Conservation (phyloP, 2,113 vertebrate species). For the Pelobates fuscus region DNA sequence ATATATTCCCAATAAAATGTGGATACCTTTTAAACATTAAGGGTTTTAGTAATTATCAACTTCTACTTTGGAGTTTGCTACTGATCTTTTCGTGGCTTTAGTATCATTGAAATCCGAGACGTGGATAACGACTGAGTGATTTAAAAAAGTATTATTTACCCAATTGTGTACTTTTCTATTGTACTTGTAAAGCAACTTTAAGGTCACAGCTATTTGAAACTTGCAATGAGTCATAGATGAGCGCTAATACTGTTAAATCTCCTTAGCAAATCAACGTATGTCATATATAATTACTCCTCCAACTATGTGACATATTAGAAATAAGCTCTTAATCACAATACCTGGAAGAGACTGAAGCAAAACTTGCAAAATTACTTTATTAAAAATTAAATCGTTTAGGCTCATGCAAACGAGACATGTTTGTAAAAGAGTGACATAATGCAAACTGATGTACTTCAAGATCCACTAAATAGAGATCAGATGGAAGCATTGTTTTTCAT, state of each 20-base stretch:
- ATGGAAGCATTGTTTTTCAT: no score
- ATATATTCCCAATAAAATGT: no score
- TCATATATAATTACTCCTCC: constrained; percentile 1
- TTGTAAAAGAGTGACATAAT: neutral
- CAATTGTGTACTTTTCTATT: constrained; percentile 9
- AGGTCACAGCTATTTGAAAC: neutral
- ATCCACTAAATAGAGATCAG: no score
- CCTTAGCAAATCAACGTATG: neutral
- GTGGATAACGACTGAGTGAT: neutral
- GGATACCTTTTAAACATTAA: no score
- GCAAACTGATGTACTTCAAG: no score
- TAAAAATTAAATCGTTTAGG: neutral
- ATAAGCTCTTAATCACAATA: constrained; percentile 2
- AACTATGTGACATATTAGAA: neutral
- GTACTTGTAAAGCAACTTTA: neutral
- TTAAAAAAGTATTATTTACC: constrained; percentile 2
- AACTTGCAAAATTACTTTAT: neutral
- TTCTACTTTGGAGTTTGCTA: no score
- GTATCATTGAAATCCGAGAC: neutral
- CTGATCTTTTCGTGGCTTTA: no score
- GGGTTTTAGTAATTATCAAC: no score
- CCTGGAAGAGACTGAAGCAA: neutral
- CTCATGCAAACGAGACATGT: neutral
- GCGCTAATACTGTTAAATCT: constrained; percentile 4
- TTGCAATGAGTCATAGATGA: constrained; percentile 4